These are phyloP conservation scores for Elephas maximus DNA, from an alignment of 2,113 vertebrate species.

Conservation along the genomic window DNA sequence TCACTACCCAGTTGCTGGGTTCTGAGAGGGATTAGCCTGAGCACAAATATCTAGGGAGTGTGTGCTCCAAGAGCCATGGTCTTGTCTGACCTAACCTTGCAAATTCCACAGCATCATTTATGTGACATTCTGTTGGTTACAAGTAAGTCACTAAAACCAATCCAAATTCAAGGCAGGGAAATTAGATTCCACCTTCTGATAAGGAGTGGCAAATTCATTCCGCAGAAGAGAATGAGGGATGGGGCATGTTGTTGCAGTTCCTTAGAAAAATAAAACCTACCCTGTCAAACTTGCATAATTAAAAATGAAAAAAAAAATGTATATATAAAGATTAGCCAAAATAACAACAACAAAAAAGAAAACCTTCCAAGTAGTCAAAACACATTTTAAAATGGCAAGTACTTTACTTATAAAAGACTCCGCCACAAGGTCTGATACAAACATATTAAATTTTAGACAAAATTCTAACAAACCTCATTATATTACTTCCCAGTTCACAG, in stretches of 20 bases:
- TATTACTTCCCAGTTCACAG: constrained; percentile 72
- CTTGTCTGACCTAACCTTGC: neutral
- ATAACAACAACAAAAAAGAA: neutral
- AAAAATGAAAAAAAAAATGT: neutral
- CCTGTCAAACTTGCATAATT: neutral
- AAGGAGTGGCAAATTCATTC: neutral
- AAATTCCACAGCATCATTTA: neutral
- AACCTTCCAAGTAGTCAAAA: neutral
- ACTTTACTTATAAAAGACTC: neutral
- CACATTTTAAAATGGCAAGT: neutral
- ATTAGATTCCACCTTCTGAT: neutral
- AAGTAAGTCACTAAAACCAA: neutral
- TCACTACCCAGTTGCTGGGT: too few species aligned
- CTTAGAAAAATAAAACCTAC: neutral
- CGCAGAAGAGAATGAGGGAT: neutral
- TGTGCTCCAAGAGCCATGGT: neutral
- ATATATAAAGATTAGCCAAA: neutral
- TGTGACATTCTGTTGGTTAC: neutral
- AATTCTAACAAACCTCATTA: constrained; percentile 67
- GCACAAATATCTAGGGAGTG: neutral
- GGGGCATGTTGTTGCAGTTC: accelerated
- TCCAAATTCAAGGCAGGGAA: neutral
- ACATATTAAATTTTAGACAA: constrained; percentile 56
- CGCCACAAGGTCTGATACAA: neutral
- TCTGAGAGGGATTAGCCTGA: neutral